Conservation (phyloP, 2,888 invertebrate species). For the Heteropelma amictum region DNA sequence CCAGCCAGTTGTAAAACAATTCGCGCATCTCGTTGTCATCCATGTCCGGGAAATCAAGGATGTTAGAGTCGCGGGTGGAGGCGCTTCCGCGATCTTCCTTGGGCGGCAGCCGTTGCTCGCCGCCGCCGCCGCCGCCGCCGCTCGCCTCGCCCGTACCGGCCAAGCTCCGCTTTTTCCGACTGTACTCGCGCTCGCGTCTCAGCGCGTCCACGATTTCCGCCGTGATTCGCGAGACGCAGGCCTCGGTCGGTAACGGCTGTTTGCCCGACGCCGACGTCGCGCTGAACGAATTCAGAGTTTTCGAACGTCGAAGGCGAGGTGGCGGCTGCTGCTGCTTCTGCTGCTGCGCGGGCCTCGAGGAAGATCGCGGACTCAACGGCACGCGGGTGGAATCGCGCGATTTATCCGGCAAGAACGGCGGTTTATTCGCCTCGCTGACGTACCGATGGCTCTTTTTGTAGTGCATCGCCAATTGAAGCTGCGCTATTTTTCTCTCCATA, state of each 20-base stretch:
- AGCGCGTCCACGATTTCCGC: conserved; percentile 29
- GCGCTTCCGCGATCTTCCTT: conserved; percentile 47
- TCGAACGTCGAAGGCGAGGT: conserved; percentile 32
- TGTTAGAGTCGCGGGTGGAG: conserved; percentile 47
- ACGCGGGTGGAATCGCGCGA: not conserved
- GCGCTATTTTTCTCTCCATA: conserved; percentile 81
- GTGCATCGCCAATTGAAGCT: conserved; percentile 79
- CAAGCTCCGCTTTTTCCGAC: conserved; percentile 24
- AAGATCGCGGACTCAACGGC: conserved; percentile 38
- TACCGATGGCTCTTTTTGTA: conserved; percentile 69
- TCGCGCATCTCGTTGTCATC: conserved; percentile 45
- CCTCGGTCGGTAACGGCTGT: not conserved
- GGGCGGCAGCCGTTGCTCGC: conserved; percentile 1
- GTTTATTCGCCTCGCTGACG: conserved; percentile 59
- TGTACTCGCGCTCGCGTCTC: conserved; percentile 34
- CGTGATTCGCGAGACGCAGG: conserved; percentile 13
- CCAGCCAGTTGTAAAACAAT: conserved; percentile 56
- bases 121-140: not conserved
- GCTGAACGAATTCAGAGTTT: conserved; percentile 34
- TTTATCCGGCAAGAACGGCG: conserved; percentile 3
- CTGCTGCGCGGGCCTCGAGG: conserved; percentile 27
- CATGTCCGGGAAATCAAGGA: conserved; percentile 4
- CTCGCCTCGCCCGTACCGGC: not conserved
- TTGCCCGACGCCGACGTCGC: too few relatives aligned
- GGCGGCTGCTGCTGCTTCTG: conserved; percentile 17